phyloP scores from a whole-genome alignment of 2,113 vertebrate genomes.

The Grammomys surdaster region DNA sequence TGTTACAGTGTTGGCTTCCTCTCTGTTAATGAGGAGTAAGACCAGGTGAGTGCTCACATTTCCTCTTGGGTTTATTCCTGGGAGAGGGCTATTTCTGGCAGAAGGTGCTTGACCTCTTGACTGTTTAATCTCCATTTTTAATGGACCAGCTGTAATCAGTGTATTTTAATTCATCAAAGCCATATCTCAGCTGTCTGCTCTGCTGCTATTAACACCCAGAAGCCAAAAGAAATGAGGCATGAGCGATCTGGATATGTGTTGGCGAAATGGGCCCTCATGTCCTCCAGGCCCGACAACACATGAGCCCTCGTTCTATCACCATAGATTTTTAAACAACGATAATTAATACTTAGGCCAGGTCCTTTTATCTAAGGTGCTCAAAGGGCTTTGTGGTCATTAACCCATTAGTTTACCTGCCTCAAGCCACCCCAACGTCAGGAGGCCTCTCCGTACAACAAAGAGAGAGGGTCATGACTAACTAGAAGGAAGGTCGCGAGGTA shows the following conservation, averaged over 20 bases:
- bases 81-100: slow-evolving; percentile 30
- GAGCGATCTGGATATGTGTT: slow-evolving; percentile 23
- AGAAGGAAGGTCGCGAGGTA: no score
- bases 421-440: slow-evolving; percentile 39
- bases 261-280: background rate
- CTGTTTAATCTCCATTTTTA: slow-evolving; percentile 62
- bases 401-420: slow-evolving; percentile 65
- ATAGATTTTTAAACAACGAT: slow-evolving; percentile 65
- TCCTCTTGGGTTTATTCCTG: slow-evolving; percentile 16
- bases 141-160: slow-evolving; percentile 15
- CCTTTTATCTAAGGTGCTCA: slow-evolving; percentile 79
- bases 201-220: background rate
- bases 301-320: slow-evolving; percentile 36
- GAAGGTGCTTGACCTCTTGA: slow-evolving; percentile 1
- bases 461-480: background rate
- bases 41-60: background rate
- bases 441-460: background rate
- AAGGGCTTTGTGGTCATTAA: slow-evolving; percentile 75
- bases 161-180: slow-evolving; percentile 70
- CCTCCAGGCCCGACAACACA: slow-evolving; percentile 26
- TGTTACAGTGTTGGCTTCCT: background rate
- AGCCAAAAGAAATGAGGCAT: slow-evolving; percentile 48
- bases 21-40: background rate
- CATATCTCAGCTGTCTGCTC: slow-evolving; percentile 9
- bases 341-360: slow-evolving; percentile 73